Evolutionary conservation across 2,888 invertebrate species (phyloP).

Genomic region (Camptogramma bilineatum): DNA sequence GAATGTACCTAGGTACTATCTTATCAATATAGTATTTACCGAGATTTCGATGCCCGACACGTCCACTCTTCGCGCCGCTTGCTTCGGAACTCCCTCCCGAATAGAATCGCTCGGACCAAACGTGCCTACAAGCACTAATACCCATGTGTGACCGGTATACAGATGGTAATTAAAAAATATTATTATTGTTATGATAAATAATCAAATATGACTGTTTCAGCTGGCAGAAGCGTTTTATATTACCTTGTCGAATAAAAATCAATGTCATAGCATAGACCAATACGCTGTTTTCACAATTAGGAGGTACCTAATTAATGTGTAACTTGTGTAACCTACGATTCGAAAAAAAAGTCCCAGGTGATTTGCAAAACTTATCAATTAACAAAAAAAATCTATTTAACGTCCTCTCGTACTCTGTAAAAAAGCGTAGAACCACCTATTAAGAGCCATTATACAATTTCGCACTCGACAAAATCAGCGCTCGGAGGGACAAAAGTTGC

Average conservation of each 20-base stretch:
- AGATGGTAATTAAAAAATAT: constrained; percentile 14
- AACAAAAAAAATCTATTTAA: too few species aligned
- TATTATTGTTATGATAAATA: constrained; percentile 1
- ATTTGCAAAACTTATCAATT: too few species aligned
- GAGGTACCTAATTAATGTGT: neutral
- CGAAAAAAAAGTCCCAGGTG: too few species aligned
- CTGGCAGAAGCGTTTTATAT: neutral
- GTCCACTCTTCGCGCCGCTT: constrained; percentile 29
- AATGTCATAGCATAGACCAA: neutral
- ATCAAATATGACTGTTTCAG: neutral
- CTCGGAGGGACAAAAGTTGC: too few species aligned
- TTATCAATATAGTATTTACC: constrained; percentile 31
- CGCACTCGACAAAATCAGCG: too few species aligned
- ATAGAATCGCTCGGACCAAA: constrained; percentile 7
- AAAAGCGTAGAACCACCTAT: too few species aligned
- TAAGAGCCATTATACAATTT: too few species aligned
- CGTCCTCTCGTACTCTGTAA: too few species aligned
- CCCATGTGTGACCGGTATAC: constrained; percentile 12
- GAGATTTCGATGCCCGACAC: constrained; percentile 22
- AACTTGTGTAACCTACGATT: too few species aligned
- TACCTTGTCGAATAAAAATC: neutral
- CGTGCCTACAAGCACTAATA: constrained; percentile 11
- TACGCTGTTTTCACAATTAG: neutral
- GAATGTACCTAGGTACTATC: constrained; percentile 47
- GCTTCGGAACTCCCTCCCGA: constrained; percentile 19